Evolutionary conservation across 2,888 invertebrate genomes (phyloP).

Genomic region (Drosophila neotestacea): DNA sequence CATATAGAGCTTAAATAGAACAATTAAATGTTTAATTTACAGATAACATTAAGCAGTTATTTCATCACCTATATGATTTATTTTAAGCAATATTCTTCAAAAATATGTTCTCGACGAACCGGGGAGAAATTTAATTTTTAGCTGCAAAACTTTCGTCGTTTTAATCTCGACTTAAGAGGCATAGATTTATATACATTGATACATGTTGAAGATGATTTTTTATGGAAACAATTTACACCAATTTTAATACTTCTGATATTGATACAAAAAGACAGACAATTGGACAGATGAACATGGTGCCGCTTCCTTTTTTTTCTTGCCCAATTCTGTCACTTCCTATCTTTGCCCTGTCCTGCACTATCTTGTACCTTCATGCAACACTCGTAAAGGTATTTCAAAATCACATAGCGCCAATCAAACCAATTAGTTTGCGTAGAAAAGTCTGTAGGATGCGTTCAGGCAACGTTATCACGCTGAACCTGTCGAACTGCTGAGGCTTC

Average conservation of each 20-base stretch:
- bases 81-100: too few species aligned
- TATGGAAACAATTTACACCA: not conserved
- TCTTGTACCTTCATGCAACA: not conserved
- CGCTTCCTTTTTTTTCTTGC: not conserved
- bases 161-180: too few species aligned
- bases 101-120: too few species aligned
- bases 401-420: slow-evolving; percentile 74
- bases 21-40: too few species aligned
- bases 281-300: not conserved
- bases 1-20: too few species aligned
- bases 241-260: not conserved
- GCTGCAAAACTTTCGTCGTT: too few species aligned
- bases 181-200: too few species aligned
- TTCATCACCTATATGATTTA: too few species aligned
- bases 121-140: too few species aligned
- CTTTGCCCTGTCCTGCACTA: too few species aligned
- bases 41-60: too few species aligned
- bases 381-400: slow-evolving; percentile 49
- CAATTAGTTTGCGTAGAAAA: slow-evolving; percentile 75
- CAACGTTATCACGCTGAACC: slow-evolving; percentile 32
- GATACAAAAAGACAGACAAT: not conserved
- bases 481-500: slow-evolving; percentile 30
- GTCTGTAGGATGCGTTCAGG: slow-evolving; percentile 56
- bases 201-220: too few species aligned
- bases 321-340: not conserved